Conservation (phyloP, 1,140 invertebrate genomes). For the Rhopalosiphum maidis region DNA sequence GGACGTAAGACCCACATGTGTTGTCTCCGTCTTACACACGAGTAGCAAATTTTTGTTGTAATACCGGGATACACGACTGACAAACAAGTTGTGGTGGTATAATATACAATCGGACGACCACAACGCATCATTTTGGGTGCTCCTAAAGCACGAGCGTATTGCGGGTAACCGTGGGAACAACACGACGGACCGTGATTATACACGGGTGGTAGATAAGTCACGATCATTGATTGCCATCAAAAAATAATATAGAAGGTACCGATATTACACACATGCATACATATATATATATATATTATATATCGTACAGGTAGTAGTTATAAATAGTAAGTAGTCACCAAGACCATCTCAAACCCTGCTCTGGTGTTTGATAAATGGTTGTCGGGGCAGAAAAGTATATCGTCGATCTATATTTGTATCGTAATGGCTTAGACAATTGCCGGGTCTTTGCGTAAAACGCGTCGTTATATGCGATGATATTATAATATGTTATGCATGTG, state of each 20-base stretch:
- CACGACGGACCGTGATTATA: slow-evolving; percentile 43
- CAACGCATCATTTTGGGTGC: neutral
- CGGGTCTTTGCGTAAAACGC: neutral
- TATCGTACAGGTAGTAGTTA: neutral
- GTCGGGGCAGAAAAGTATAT: neutral
- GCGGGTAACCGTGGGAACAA: slow-evolving; percentile 25
- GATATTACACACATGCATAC: neutral
- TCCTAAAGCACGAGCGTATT: neutral
- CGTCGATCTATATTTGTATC: neutral
- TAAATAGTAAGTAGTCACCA: neutral
- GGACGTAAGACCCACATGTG: too few species aligned
- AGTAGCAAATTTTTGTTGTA: too few species aligned
- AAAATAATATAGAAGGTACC: neutral
- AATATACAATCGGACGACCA: neutral
- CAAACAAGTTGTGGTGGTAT: neutral
- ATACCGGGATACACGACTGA: neutral
- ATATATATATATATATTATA: neutral
- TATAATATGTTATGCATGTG: neutral
- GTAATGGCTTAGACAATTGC: neutral
- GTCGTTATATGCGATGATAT: neutral
- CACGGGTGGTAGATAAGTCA: slow-evolving; percentile 24
- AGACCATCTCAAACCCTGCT: neutral
- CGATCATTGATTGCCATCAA: slow-evolving; percentile 18
- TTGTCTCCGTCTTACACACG: too few species aligned
- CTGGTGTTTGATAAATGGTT: neutral